Evolutionary conservation across 1,140 invertebrate genomes (phyloP).

Genomic region (Manduca sexta): DNA sequence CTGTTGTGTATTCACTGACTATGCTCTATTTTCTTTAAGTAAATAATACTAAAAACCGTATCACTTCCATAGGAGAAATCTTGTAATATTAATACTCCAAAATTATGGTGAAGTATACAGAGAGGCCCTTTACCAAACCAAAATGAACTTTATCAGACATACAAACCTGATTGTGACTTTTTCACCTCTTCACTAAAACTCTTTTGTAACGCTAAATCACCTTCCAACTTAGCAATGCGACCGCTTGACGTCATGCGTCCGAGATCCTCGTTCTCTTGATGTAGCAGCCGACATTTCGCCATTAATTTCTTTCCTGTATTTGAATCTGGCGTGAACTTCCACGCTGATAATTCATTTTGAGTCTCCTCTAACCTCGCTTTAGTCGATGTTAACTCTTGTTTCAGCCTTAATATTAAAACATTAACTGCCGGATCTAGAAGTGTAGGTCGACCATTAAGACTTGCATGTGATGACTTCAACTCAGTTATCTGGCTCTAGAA

Average conservation of each 20-base stretch:
- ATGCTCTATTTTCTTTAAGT: too few species aligned
- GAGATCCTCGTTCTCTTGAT: conserved; percentile 98
- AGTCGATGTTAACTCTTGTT: conserved; percentile 91
- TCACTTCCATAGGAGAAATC: too few species aligned
- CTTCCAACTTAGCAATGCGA: conserved; percentile 94
- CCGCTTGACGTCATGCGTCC: conserved; percentile 97
- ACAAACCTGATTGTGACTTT: conserved; percentile 93
- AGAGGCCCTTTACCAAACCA: background rate
- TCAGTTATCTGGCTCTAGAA: conserved; percentile 93
- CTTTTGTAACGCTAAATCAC: conserved; percentile 95
- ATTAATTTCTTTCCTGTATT: conserved; percentile 98
- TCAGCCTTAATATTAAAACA: conserved; percentile 92
- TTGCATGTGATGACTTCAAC: conserved; percentile 87
- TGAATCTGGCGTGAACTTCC: conserved; percentile 99
- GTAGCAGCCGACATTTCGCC: conserved; percentile 96
- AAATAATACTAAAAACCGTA: too few species aligned
- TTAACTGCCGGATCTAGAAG: conserved; percentile 97
- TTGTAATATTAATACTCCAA: too few species aligned
- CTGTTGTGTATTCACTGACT: too few species aligned
- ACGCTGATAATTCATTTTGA: conserved; percentile 97
- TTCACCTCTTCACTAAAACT: conserved; percentile 97
- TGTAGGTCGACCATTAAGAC: conserved; percentile 82
- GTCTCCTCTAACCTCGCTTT: conserved; percentile 96
- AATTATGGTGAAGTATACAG: too few species aligned
- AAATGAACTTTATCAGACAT: background rate